These are phyloP conservation scores for Lasius fuliginosus DNA, from an alignment of 2,888 invertebrate genomes.

Conservation along the genomic window DNA sequence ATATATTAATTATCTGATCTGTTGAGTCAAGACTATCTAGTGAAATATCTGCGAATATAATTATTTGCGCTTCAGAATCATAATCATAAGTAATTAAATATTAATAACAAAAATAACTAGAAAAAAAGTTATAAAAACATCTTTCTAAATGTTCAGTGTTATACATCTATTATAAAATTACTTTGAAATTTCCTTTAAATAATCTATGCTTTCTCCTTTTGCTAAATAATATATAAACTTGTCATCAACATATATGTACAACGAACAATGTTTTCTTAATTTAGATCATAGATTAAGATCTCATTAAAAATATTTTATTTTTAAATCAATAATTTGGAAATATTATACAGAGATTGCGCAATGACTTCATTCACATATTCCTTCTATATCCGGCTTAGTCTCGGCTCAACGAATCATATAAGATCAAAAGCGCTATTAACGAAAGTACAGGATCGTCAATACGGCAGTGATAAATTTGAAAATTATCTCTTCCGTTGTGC, in stretches of 20 bases:
- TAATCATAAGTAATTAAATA: background rate
- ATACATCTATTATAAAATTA: background rate
- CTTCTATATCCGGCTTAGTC: background rate
- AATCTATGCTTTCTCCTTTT: background rate
- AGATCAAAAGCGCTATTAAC: conserved; percentile 37
- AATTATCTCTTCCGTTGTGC: conserved; percentile 59
- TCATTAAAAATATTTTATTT: conserved; percentile 8
- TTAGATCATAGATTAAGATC: background rate
- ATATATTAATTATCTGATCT: background rate
- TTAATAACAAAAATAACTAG: background rate
- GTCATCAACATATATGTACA: background rate
- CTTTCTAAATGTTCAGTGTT: background rate
- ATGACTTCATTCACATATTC: background rate
- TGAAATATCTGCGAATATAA: background rate
- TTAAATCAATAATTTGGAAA: background rate
- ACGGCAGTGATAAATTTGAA: conserved; percentile 48
- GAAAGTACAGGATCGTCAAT: background rate
- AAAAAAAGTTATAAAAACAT: background rate
- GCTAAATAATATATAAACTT: background rate
- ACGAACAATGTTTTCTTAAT: background rate
- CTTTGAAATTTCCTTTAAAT: conserved; percentile 3
- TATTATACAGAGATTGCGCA: background rate
- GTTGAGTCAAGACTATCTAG: background rate
- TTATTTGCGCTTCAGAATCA: background rate
- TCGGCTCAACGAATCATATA: background rate